Evolutionary conservation across 2,797 vertebrate genomes (phyloP), one percentile per base, ranked within the genome.

Genomic region (Dendrocincla fuliginosa): DNA sequence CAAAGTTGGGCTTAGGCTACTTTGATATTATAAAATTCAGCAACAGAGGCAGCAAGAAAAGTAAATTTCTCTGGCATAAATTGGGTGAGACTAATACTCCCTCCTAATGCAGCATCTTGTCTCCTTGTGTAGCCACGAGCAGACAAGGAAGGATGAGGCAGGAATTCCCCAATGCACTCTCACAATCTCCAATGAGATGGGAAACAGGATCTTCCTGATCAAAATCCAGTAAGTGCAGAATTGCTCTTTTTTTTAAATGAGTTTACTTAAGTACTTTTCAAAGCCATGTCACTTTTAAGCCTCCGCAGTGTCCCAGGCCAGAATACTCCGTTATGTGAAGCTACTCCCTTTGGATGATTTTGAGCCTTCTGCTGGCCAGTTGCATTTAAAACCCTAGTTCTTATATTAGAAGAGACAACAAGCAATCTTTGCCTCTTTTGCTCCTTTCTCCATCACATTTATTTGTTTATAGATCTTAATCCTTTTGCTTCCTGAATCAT

Each of bases 41-140:
- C 46, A 63, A 24, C 30, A 81, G 32, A 60, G 13, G 14, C 24
- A 67, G 19, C 0, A 0, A 76, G 44, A 83, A 5, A 89, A 82
- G 37, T 68, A 24, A 27, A 80, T 67, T 44, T 77, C 55, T 50
- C 20, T 47, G 37, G 6, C 23, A 64, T 33, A 63, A 75, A 49
- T 4, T 11, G 32, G 10, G 10, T 69, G 42, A 84, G 60, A 69
- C 7, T 69, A 80, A 68, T 28, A 67, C 4, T 33, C 17, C 10
- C 5, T 69, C 53, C 25, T 39, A 61, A 42, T 2, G 6, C 46
- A 76, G 27, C 13, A 61, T 25, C 42, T 50, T 61, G 16, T 63
- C 22, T 67, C 8, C 16, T 65, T 24, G 13, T 22, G 17, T n/a
- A 53, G 42, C n/a, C 39, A 41, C 0, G 0, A 68, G 22, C 15